Percentiles rank a stretch among this genome's conserved stretches.
Conservation (phyloP, 2,888 invertebrate species). For the Pyralis farinalis region DNA sequence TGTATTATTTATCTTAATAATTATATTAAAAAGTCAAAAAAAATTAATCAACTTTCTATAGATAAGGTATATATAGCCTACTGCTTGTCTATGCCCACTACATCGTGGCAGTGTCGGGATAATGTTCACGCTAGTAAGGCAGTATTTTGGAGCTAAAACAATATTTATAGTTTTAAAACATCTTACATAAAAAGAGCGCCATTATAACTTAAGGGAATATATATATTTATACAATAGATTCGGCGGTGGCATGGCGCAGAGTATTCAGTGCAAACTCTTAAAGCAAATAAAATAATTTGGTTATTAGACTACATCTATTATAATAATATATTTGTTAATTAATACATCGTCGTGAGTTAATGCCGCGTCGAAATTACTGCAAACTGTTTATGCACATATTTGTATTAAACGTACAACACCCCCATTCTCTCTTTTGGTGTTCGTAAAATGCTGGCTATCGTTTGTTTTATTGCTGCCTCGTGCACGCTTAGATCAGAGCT, state of each 20-base stretch:
- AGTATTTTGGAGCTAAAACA: slow-evolving; percentile 2
- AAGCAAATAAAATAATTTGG: slow-evolving; percentile 38
- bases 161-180: slow-evolving; percentile 8
- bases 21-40: too few species aligned
- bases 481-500: too few species aligned
- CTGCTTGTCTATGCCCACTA: background rate
- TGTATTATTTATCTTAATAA: too few species aligned
- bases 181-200: slow-evolving; percentile 17
- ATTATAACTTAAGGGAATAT: slow-evolving; percentile 13
- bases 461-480: too few species aligned
- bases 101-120: slow-evolving; percentile 1
- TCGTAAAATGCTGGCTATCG: too few species aligned
- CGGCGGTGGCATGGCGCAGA: slow-evolving; percentile 33
- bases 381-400: too few species aligned
- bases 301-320: slow-evolving; percentile 32
- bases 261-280: slow-evolving; percentile 26
- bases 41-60: too few species aligned
- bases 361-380: slow-evolving; percentile 17
- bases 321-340: slow-evolving; percentile 28
- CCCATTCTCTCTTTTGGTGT: too few species aligned
- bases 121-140: slow-evolving; percentile 14
- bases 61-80: background rate
- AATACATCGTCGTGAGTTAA: slow-evolving; percentile 8
- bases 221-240: slow-evolving; percentile 20
- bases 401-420: too few species aligned